Conservation (phyloP, 1,140 invertebrate genomes). For the Diorhabda carinulata region DNA sequence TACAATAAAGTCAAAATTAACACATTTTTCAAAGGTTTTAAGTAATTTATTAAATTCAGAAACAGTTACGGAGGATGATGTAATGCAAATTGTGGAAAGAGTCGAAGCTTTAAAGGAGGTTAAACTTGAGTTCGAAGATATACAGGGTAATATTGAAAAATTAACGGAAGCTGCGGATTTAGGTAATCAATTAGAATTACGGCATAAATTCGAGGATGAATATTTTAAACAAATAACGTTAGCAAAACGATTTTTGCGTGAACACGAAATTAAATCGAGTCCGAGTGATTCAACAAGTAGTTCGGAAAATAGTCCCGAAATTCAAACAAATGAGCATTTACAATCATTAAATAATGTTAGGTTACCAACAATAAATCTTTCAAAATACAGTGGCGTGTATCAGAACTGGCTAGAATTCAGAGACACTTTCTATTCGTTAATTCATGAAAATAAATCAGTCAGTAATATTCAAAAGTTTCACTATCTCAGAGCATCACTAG, state of each 20-base stretch:
- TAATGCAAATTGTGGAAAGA: constrained; percentile 3
- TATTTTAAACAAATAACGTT: constrained; percentile 9
- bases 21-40: constrained; percentile 13
- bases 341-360: neutral
- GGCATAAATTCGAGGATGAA: constrained; percentile 12
- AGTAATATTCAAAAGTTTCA: constrained; percentile 37
- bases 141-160: constrained; percentile 14
- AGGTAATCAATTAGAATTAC: constrained; percentile 4
- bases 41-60: constrained; percentile 1
- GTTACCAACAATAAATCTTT: neutral
- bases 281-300: neutral
- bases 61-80: neutral
- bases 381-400: neutral
- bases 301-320: neutral
- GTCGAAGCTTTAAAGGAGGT: constrained; percentile 4
- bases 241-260: constrained; percentile 13
- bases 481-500: constrained; percentile 38
- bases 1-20: constrained; percentile 18
- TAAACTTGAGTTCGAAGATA: constrained; percentile 11
- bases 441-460: neutral
- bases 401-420: neutral
- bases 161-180: constrained; percentile 1
- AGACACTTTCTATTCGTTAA: neutral
- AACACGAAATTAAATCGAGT: constrained; percentile 8
- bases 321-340: constrained; percentile 8